Conservation (phyloP, 2,797 vertebrate species). For the Neosilurus hyrtlii region DNA sequence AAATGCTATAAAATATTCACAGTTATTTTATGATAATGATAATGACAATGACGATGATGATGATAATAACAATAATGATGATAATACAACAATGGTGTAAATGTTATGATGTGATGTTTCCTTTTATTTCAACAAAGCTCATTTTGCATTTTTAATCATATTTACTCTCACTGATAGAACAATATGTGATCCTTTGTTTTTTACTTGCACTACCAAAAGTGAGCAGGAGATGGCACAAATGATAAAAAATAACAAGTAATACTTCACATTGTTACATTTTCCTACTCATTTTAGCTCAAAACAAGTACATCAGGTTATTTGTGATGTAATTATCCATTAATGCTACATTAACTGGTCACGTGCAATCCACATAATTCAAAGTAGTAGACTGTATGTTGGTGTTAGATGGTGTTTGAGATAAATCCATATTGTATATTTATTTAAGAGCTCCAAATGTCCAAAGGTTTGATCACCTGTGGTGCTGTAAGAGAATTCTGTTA, state of each 20-base stretch:
- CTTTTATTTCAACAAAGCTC: not conserved
- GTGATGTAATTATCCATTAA: too few species aligned
- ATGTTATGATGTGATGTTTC: not conserved
- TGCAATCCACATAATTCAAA: too few species aligned
- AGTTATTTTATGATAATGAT: too few species aligned
- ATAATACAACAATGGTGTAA: not conserved
- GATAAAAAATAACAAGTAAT: not conserved
- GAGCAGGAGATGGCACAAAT: conserved; percentile 21
- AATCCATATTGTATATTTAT: not conserved
- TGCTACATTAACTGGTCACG: too few species aligned
- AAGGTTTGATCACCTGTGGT: not conserved
- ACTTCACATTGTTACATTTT: too few species aligned
- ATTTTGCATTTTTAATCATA: not conserved
- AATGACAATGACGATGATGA: too few species aligned
- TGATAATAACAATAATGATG: too few species aligned
- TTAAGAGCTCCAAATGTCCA: not conserved
- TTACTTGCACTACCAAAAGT: conserved; percentile 10
- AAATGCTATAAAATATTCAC: too few species aligned
- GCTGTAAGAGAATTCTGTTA: not conserved
- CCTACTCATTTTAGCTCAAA: too few species aligned
- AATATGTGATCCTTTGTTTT: not conserved
- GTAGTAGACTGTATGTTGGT: too few species aligned
- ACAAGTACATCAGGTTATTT: too few species aligned
- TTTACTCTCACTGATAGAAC: not conserved
- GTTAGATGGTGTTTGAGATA: too few species aligned